Base-by-base conservation (phyloP, 2,113 vertebrate genomes). In the Tichodroma muraria region DNA sequence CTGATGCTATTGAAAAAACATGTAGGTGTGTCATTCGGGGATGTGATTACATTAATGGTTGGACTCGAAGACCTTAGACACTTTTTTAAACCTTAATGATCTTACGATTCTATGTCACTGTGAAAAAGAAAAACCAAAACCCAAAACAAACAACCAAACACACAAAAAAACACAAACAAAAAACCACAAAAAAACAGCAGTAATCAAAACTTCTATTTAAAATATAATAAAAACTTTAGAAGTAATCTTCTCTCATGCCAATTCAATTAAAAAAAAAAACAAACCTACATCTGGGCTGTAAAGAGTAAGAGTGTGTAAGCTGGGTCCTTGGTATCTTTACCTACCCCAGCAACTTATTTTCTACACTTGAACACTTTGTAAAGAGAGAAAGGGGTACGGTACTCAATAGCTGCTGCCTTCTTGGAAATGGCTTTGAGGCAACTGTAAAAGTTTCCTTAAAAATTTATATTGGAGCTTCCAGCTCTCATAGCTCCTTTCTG, bases 401-500 rank as follows among this genome's bases (percentile, higher is more conserved):
- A 24, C 14, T 53, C 61, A 15, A 15, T 78, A 35, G 3, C 33
- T 88, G 33, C 4, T 38, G 53, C 5, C 12, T 79, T 87, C 24
- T 45, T 76, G 77, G 53, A 81, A 89, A 90, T 60, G 24, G 9
- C 22, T 84, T 82, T 56, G 14, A 77, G 16, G 35, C 11, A 89
- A 45, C 31, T 47, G 50, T 66, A 42, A 86, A 84, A 80, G 16
- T 88, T 94, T 69, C 35, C 54, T 82, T 82, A 69, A 91, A 93
- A 73, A 65, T 53, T 87, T 42, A 54, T 72, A 37, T 14, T 33
- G 17, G 52, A 70, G 30, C 86, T 97, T 96, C 90, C 90, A 90
- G 50, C 24, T 72, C 57, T 90, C 31, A 4, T 47, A 82, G 78
- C 85, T 97, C 71, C 70, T 93, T 92, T 96, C 92, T 70, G 70